phyloP scores from a whole-genome alignment of 1,140 invertebrate genomes.

The Asbolus verrucosus region DNA sequence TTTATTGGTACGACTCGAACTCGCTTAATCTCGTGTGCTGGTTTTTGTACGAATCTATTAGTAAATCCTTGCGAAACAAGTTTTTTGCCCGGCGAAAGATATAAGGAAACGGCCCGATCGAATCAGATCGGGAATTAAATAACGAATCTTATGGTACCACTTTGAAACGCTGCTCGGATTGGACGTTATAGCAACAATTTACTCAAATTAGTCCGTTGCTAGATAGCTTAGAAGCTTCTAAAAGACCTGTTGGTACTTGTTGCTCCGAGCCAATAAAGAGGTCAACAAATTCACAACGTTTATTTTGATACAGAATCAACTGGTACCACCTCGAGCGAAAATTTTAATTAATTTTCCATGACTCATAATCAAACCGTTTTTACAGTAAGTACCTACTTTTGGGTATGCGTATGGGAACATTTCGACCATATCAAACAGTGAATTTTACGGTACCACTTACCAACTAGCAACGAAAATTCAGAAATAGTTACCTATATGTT shows the following conservation, averaged over 20 bases:
- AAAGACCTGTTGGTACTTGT: too few species aligned
- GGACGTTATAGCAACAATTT: too few species aligned
- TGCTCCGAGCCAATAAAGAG: too few species aligned
- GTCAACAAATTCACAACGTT: too few species aligned
- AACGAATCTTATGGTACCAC: background rate
- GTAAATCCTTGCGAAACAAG: conserved; percentile 25
- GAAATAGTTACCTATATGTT: too few species aligned
- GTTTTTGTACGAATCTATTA: conserved; percentile 30
- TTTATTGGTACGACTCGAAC: background rate
- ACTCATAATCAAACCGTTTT: conserved; percentile 9
- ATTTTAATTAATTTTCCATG: conserved; percentile 22
- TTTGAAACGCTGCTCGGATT: background rate
- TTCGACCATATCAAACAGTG: background rate
- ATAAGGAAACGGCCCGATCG: conserved; percentile 16
- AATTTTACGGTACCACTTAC: conserved; percentile 33
- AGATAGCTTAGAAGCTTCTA: too few species aligned
- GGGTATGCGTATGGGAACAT: too few species aligned
- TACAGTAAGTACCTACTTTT: conserved; percentile 4
- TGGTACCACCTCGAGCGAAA: conserved; percentile 1
- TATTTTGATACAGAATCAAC: background rate
- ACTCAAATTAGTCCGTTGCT: too few species aligned
- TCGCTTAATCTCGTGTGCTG: conserved; percentile 8
- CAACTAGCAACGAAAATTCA: too few species aligned
- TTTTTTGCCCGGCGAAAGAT: conserved; percentile 12
- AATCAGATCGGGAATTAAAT: conserved; percentile 6